Base-by-base conservation (phyloP, 2,797 vertebrate species). In the Pogoniulus pusillus region DNA sequence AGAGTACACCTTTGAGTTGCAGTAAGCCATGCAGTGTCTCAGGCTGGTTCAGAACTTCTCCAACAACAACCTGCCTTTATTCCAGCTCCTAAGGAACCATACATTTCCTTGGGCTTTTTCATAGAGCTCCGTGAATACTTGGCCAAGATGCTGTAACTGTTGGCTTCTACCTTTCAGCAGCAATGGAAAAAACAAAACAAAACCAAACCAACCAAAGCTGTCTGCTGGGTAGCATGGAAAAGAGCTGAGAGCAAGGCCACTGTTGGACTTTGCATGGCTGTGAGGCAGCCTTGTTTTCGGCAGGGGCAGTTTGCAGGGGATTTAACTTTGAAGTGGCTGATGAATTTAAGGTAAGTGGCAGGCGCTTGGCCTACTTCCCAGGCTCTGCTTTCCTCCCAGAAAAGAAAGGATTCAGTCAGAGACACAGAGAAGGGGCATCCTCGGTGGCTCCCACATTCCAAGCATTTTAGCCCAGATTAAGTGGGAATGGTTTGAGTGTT, bases 271-370 rank as follows among this genome's bases (percentile, higher is more conserved):
- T 96, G 85, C 82, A 85, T 96, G 95, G 95, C 92, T 93, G 93
- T 97, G 96, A 97, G 96, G 96, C 94, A 95, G 94, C 94, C 96
- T 97, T 97, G 97, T 97, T 97, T 97, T 97, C 57, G 72, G 91
- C 92, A 93, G 95, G 94, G 93, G 96, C 95, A 96, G 88, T 96
- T 96, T 96, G 94, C 95, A 94, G 79, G 95, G 95, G 88, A 96
- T 97, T 97, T 96, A 94, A 97, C 97, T 96, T 96, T 95, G 95
- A 96, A 97, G 95, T 95, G 95, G 96, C 94, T 97, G 96, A 97
- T 97, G 96, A 97, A 82, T 97, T 96, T 97, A 97, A 97, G 97
- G 97, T 97, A 97, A 97, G 94, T 97, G 97, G 96, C 97, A 97
- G 96, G 85, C 97, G 80, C 96, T 95, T 98, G 97, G 97, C 97